A percentile compares a stretch with the other conserved stretches of the same genome.
Conservation (phyloP, 2,113 vertebrate species). For the Phyllostomus hastatus region DNA sequence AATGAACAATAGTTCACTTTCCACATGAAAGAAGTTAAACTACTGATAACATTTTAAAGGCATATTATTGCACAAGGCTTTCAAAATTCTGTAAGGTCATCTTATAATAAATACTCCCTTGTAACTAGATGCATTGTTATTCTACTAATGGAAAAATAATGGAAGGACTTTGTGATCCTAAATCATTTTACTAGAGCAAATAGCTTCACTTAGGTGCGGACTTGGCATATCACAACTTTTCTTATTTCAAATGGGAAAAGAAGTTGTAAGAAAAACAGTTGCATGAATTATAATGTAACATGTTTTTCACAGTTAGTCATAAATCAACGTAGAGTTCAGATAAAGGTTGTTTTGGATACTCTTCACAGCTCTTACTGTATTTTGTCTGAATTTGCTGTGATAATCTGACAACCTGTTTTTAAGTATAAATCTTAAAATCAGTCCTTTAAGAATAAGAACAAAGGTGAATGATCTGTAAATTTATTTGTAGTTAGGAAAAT, state of each 20-base stretch:
- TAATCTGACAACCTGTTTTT: not conserved
- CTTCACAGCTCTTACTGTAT: not conserved
- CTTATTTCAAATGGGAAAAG: not conserved
- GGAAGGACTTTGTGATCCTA: not conserved
- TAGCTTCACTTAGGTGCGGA: not conserved
- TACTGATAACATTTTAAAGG: not conserved
- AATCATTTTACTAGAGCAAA: not conserved
- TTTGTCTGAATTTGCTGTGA: not conserved
- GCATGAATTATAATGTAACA: not conserved
- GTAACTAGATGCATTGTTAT: not conserved
- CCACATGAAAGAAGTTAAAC: not conserved
- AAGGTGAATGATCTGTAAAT: not conserved
- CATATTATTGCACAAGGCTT: not conserved
- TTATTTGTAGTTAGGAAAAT: not conserved
- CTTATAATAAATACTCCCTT: not conserved
- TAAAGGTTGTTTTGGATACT: not conserved
- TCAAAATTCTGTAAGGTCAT: not conserved
- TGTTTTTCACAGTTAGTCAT: not conserved
- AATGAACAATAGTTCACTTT: not conserved
- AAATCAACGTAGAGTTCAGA: not conserved
- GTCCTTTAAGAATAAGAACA: not conserved
- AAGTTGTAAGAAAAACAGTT: not conserved
- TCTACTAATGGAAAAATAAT: conserved; percentile 1
- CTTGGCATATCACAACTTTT: not conserved
- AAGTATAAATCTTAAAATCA: not conserved